Conservation (phyloP, 1,140 invertebrate species). For the Macrocentrus cingulum region DNA sequence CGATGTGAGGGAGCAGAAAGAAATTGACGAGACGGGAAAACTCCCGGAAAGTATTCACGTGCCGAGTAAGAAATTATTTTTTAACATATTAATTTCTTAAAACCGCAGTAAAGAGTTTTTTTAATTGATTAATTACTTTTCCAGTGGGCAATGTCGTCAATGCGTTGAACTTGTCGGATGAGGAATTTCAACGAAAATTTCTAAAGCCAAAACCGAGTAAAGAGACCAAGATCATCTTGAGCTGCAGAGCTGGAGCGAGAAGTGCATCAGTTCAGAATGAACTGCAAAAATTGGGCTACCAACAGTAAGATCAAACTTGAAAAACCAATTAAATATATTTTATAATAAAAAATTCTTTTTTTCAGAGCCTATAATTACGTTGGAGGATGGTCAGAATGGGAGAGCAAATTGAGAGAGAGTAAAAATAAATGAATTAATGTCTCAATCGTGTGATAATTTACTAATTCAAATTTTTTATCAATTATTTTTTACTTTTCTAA, state of each 20-base stretch:
- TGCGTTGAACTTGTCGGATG: conserved; percentile 37
- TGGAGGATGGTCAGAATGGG: conserved; percentile 54
- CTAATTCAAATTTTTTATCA: conserved; percentile 18
- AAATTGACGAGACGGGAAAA: conserved; percentile 66
- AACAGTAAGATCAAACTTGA: conserved; percentile 55
- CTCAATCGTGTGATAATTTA: conserved; percentile 23
- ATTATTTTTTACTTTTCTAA: neutral
- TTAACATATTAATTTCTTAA: conserved; percentile 5
- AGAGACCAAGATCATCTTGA: conserved; percentile 64
- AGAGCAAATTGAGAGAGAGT: conserved; percentile 39
- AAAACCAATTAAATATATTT: neutral
- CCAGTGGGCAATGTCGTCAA: conserved; percentile 48
- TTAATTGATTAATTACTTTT: conserved; percentile 23
- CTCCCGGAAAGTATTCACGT: conserved; percentile 72
- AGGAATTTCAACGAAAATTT: conserved; percentile 56
- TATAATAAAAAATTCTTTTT: conserved; percentile 19
- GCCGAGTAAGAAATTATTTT: conserved; percentile 60
- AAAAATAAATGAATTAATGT: conserved; percentile 9
- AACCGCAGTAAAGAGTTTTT: conserved; percentile 14
- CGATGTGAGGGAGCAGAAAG: conserved; percentile 69
- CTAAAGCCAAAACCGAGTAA: conserved; percentile 59
- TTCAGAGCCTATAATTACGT: conserved; percentile 50
- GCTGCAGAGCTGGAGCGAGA: conserved; percentile 65
- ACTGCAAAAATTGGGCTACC: conserved; percentile 62
- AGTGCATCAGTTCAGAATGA: conserved; percentile 62